These are phyloP conservation scores for Uloborus plumipes DNA, from an alignment of 2,888 invertebrate genomes.

Conservation along the genomic window DNA sequence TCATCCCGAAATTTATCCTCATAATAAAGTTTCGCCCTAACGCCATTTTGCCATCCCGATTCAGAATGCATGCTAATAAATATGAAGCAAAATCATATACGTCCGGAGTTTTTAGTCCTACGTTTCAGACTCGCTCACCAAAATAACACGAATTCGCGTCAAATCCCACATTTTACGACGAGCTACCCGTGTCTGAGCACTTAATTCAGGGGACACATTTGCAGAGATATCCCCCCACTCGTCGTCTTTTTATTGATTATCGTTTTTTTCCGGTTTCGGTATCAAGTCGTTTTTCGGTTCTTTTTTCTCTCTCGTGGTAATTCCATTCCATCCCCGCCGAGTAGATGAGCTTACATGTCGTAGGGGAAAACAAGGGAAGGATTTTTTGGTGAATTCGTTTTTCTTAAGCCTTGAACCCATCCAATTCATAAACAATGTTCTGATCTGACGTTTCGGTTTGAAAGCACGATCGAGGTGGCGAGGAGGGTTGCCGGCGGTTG, in stretches of 20 bases:
- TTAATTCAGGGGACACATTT: conserved; percentile 15
- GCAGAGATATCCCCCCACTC: no score
- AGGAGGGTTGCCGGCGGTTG: conserved; percentile 23
- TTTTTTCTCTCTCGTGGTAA: conserved; percentile 24
- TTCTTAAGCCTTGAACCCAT: conserved; percentile 13
- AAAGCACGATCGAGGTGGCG: conserved; percentile 35
- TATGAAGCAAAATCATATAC: no score
- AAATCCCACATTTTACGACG: conserved; percentile 44
- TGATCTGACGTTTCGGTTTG: conserved; percentile 56
- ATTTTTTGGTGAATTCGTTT: conserved; percentile 19
- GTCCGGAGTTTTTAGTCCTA: no score
- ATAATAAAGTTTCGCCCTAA: no score
- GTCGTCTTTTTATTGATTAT: no score
- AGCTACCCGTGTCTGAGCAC: conserved; percentile 4
- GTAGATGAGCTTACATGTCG: no score
- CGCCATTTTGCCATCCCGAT: no score
- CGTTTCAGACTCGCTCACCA: background rate
- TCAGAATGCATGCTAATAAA: no score
- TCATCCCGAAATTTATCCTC: no score
- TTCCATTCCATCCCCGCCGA: conserved; percentile 1
- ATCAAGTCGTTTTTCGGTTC: conserved; percentile 19
- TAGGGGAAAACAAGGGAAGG: conserved; percentile 16
- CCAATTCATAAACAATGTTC: conserved; percentile 56
- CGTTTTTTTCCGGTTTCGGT: no score
- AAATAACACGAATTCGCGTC: conserved; percentile 25